phyloP scores from a whole-genome alignment of 1,140 invertebrate genomes.

The Tachypleus tridentatus region DNA sequence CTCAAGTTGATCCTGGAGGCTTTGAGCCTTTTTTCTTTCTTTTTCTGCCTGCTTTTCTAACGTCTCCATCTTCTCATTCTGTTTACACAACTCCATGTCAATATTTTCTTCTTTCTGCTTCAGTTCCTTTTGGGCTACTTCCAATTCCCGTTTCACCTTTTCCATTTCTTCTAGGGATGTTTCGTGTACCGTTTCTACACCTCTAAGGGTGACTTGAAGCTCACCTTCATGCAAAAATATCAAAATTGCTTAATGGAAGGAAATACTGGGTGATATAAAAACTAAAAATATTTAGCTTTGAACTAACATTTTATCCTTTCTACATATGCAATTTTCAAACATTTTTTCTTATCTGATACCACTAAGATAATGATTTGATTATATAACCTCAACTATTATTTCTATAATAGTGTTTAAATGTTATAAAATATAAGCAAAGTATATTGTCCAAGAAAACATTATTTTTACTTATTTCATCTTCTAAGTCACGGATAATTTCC shows the following conservation, averaged over 20 bases:
- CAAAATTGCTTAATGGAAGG: no score
- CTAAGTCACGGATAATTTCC: slow-evolving; percentile 62
- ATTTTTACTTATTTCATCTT: slow-evolving; percentile 56
- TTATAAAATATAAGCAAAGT: no score
- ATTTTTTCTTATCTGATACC: no score
- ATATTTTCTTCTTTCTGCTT: slow-evolving; percentile 12
- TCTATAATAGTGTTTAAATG: no score
- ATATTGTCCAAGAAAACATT: no score
- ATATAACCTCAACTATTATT: no score
- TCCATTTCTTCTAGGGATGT: slow-evolving; percentile 30
- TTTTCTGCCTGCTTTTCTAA: background rate
- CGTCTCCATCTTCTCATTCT: background rate
- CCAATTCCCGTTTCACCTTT: slow-evolving; percentile 16
- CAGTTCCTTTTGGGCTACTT: slow-evolving; percentile 12
- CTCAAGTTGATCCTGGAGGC: background rate
- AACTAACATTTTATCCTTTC: no score
- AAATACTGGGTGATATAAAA: background rate
- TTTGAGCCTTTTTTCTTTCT: background rate
- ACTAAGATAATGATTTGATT: no score
- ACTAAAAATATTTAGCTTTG: no score
- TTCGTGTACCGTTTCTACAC: slow-evolving; percentile 40
- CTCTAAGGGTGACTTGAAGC: slow-evolving; percentile 47
- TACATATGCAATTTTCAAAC: no score
- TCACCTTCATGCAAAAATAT: slow-evolving; percentile 38
- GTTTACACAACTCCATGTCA: background rate